Conservation (phyloP, 2,797 vertebrate genomes). For the Todus mexicanus region DNA sequence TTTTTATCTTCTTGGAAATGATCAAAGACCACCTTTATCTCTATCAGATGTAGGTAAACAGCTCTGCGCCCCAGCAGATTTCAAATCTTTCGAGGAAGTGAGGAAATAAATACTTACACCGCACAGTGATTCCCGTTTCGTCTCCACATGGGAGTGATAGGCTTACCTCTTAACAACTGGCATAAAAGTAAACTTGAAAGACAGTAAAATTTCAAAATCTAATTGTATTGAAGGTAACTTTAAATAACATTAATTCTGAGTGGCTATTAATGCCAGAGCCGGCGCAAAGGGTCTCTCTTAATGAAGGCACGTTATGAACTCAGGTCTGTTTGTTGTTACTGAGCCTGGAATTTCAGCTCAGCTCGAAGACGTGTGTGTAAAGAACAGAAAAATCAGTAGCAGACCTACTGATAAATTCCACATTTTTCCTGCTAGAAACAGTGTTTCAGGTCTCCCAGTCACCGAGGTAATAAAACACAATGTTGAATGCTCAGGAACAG, state of each 20-base stretch:
- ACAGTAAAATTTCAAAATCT: background rate
- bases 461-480: constrained; percentile 7
- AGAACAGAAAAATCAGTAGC: constrained; percentile 29
- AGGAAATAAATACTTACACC: constrained; percentile 17
- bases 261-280: constrained; percentile 23
- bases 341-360: constrained; percentile 27
- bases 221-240: background rate
- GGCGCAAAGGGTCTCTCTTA: background rate
- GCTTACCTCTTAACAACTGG: background rate
- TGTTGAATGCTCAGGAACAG: background rate
- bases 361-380: constrained; percentile 21
- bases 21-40: constrained; percentile 53
- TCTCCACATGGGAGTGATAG: background rate
- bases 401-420: constrained; percentile 25
- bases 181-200: constrained; percentile 8
- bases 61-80: background rate
- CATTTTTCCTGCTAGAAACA: background rate
- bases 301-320: constrained; percentile 10
- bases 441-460: background rate
- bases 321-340: constrained; percentile 53
- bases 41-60: constrained; percentile 48
- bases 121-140: background rate
- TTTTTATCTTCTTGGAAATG: constrained; percentile 22
- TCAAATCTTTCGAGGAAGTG: background rate
- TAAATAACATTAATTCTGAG: background rate